Evolutionary conservation across 2,888 invertebrate species (phyloP), one percentile per base, ranked within the genome.

Genomic region (Anthoptus insignis): DNA sequence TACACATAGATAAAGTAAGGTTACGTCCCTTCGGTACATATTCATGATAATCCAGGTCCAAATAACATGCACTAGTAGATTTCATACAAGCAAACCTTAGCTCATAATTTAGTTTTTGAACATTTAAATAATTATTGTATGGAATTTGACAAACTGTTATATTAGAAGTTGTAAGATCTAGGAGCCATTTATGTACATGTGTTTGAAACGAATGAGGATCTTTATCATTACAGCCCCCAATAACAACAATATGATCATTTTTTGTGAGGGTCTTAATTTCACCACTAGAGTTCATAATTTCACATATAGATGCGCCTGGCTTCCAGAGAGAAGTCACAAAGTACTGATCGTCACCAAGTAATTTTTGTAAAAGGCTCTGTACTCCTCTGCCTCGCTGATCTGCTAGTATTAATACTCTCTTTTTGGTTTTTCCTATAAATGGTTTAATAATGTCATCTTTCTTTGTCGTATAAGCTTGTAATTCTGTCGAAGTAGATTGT

Each of bases 141-240:
- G 57, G 57, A 1, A 57, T 57, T 45, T 57, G 42, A 29, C 57
- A 57, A 11, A 57, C 11, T 7, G 29, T 57, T 16, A 57, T 19
- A 57, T 57, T 45, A 19, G 42, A 29, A n/a, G n/a, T n/a, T n/a
- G n/a, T n/a, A n/a, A n/a, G n/a, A n/a, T n/a, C n/a, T n/a, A n/a
- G 45, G 2, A 57, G 21, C 19, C 27, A 57, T 6, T 57, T 57
- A 19, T 57, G 13, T 19, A 45, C 3, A 13, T 9, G 27, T 21
- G 32, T 27, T 32, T 52, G 32, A 6, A 52, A 52, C 4, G 19
- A 27, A 19, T 29, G 14, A 4, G 52, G 52, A 9, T 52, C 22
- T 3, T 6, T 37, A 37, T 37, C 37, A 37, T 37, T 37, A 37
- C 37, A n/a, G 1, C 37, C 37, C 2, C 37, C 37, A 37, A 37